A percentile compares a stretch with the other conserved stretches of the same genome.
phyloP scores from a whole-genome alignment of 1,140 invertebrate genomes.

The Drosophila murphyi region DNA sequence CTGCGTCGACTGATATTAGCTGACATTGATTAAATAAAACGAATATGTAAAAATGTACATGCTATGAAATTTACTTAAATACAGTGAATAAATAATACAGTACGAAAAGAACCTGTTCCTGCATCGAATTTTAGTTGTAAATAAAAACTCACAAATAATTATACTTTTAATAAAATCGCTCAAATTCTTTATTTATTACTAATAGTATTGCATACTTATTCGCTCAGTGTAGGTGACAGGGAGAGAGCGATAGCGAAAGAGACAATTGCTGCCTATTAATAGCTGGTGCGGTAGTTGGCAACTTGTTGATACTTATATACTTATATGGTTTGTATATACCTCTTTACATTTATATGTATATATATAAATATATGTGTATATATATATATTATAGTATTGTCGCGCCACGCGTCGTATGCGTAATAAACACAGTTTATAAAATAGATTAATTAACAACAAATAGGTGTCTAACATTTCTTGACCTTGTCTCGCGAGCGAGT shows the following conservation, averaged over 20 bases:
- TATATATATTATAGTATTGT: conserved; percentile 10
- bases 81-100: too few species aligned
- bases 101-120: too few species aligned
- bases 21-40: too few species aligned
- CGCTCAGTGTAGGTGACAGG: conserved; percentile 13
- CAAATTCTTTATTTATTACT: not conserved
- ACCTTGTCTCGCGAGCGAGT: conserved; percentile 15
- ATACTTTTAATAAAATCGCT: too few species aligned
- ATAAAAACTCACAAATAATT: not conserved
- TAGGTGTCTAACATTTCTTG: conserved; percentile 24
- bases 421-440: conserved; percentile 11
- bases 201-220: conserved; percentile 1
- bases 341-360: not conserved
- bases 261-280: conserved; percentile 31
- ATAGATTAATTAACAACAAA: conserved; percentile 1
- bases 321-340: conserved; percentile 4
- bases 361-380: conserved; percentile 7
- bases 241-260: not conserved
- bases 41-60: too few species aligned
- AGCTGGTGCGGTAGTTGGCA: conserved; percentile 23
- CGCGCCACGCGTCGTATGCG: conserved; percentile 15
- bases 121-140: not conserved
- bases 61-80: too few species aligned
- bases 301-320: conserved; percentile 40
- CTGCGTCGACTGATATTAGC: too few species aligned